A percentile compares a stretch with the other conserved stretches of the same genome.
phyloP scores from a whole-genome alignment of 2,113 vertebrate species.

The Martes martes region DNA sequence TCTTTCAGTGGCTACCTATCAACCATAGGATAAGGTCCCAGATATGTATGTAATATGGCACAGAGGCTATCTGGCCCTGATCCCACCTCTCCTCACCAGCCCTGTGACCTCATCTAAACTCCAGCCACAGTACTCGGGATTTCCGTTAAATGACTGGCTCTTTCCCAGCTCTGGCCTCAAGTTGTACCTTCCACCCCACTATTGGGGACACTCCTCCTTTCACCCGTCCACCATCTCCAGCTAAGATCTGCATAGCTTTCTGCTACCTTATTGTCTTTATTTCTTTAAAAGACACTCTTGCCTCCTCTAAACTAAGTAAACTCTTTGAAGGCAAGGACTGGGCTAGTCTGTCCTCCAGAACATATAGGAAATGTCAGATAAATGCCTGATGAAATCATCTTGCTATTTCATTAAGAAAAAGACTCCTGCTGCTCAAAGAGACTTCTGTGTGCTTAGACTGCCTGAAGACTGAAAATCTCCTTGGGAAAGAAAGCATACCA shows the following conservation, averaged over 20 bases:
- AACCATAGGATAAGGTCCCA: not conserved
- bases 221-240: not conserved
- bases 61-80: not conserved
- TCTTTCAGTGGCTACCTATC: not conserved
- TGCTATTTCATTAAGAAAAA: conserved; percentile 19
- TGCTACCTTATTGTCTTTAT: not conserved
- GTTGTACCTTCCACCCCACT: not conserved
- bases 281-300: conserved; percentile 6
- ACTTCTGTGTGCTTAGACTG: not conserved
- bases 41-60: fast-evolving
- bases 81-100: not conserved
- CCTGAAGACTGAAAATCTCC: not conserved
- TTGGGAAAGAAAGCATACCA: not conserved
- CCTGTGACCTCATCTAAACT: not conserved
- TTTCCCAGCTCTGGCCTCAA: not conserved
- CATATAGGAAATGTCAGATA: not conserved
- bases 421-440: not conserved
- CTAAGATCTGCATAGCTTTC: not conserved
- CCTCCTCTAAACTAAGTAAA: not conserved
- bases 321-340: not conserved
- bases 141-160: not conserved
- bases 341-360: not conserved
- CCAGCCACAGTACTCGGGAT: not conserved
- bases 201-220: not conserved
- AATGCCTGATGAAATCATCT: conserved; percentile 21